Conservation (phyloP, 2,797 vertebrate species). For the Myotis vivesi region DNA sequence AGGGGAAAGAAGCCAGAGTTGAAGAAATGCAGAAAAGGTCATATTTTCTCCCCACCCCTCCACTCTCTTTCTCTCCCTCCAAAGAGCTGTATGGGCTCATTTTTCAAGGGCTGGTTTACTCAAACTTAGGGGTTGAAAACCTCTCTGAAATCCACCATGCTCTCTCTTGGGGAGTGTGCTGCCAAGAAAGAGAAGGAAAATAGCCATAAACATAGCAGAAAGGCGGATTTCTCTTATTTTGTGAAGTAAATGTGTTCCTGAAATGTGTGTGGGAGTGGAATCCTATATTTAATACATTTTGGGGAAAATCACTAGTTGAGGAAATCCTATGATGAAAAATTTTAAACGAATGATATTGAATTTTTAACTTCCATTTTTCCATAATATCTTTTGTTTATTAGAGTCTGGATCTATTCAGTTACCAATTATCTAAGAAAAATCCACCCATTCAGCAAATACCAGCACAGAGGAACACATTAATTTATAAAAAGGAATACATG, state of each 20-base stretch:
- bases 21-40: not conserved
- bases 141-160: not conserved
- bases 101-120: constrained; percentile 14
- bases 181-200: not conserved
- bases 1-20: not conserved
- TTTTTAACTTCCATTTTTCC: constrained; percentile 26
- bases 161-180: not conserved
- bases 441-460: not conserved
- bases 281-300: not conserved
- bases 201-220: not conserved
- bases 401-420: constrained; percentile 21
- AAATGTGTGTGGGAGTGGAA: not conserved
- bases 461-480: not conserved
- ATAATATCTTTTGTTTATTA: constrained; percentile 17
- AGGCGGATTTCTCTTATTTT: not conserved
- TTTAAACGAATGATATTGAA: constrained; percentile 23
- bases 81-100: not conserved
- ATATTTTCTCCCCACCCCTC: not conserved
- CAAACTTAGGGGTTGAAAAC: not conserved
- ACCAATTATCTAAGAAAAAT: constrained; percentile 41
- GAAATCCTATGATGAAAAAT: not conserved
- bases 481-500: constrained; percentile 29
- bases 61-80: not conserved
- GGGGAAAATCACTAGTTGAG: constrained; percentile 3
- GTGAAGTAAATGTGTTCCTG: not conserved